Evolutionary conservation across 1,140 invertebrate genomes (phyloP).

Genomic region (Calosoma granatense): DNA sequence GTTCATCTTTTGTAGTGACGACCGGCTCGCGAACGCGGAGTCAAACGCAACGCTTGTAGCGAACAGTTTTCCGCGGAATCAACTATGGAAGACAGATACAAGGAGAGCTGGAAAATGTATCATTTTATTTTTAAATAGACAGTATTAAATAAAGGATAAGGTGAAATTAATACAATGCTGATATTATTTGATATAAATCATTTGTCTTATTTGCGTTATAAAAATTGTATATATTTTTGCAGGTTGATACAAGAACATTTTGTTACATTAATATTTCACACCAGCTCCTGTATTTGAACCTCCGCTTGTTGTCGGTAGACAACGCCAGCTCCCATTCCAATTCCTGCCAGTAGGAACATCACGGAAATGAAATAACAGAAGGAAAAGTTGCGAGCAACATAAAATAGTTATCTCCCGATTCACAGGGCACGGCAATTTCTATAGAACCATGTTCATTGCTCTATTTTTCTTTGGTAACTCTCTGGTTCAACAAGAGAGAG

Average conservation of each 20-base stretch:
- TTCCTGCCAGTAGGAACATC: neutral
- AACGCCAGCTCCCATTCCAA: neutral
- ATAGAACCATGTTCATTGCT: slow-evolving; percentile 2
- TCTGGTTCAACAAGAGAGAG: too few species aligned
- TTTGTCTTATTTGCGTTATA: too few species aligned
- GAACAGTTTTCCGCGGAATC: neutral
- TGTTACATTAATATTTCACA: too few species aligned
- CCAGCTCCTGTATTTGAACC: too few species aligned
- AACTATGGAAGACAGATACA: neutral
- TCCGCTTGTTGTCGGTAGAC: neutral
- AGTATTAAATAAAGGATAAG: too few species aligned
- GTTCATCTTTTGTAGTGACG: neutral
- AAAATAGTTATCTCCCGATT: slow-evolving; percentile 7
- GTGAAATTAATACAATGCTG: too few species aligned
- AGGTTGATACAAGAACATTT: too few species aligned
- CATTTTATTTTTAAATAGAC: too few species aligned
- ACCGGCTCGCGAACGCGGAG: neutral
- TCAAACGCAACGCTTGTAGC: neutral
- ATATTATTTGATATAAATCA: too few species aligned
- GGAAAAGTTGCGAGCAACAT: slow-evolving; percentile 1
- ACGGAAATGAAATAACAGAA: neutral
- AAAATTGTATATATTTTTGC: too few species aligned
- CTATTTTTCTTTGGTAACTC: slow-evolving; percentile 2
- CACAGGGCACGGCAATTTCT: neutral
- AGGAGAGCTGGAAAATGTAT: neutral